Evolutionary conservation across 2,797 vertebrate species (phyloP).

Genomic region (Helostoma temminkii): DNA sequence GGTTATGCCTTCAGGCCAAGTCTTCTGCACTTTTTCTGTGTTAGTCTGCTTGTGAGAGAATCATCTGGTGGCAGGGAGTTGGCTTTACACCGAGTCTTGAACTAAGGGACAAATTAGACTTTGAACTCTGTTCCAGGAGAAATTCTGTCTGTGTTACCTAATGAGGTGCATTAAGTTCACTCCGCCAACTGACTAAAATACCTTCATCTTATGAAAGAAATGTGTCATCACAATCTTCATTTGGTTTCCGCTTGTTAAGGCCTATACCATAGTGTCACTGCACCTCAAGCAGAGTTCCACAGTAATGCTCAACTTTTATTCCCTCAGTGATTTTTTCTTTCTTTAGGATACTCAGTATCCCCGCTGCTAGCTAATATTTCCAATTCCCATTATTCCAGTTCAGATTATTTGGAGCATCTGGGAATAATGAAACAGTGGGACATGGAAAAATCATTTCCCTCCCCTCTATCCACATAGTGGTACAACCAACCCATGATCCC

Average conservation of each 20-base stretch:
- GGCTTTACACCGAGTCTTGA: conserved; percentile 41
- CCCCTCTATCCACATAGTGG: conserved; percentile 57
- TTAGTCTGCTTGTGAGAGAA: conserved; percentile 20
- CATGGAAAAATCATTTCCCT: conserved; percentile 81
- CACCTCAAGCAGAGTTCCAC: conserved; percentile 56
- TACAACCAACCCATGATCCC: conserved; percentile 62
- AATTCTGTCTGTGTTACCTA: conserved; percentile 57
- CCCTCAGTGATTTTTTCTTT: conserved; percentile 42
- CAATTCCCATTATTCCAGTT: conserved; percentile 70
- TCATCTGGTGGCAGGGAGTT: conserved; percentile 46
- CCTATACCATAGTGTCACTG: conserved; percentile 29
- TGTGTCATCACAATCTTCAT: conserved; percentile 49
- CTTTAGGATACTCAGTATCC: conserved; percentile 73
- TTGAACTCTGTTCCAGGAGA: conserved; percentile 57
- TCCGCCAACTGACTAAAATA: conserved; percentile 28
- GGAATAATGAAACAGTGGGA: conserved; percentile 79
- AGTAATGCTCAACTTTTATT: conserved; percentile 68
- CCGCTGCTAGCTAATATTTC: conserved; percentile 67
- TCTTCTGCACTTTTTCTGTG: conserved; percentile 42
- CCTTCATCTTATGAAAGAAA: conserved; percentile 49
- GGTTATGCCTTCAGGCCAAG: conserved; percentile 33
- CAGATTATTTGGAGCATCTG: conserved; percentile 82
- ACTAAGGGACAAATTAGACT: conserved; percentile 39
- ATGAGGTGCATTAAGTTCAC: conserved; percentile 53
- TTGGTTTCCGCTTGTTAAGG: conserved; percentile 48